Evolutionary conservation across 2,113 vertebrate species (phyloP), one percentile per base, ranked within the genome.

Genomic region (Festucalex cinctus): DNA sequence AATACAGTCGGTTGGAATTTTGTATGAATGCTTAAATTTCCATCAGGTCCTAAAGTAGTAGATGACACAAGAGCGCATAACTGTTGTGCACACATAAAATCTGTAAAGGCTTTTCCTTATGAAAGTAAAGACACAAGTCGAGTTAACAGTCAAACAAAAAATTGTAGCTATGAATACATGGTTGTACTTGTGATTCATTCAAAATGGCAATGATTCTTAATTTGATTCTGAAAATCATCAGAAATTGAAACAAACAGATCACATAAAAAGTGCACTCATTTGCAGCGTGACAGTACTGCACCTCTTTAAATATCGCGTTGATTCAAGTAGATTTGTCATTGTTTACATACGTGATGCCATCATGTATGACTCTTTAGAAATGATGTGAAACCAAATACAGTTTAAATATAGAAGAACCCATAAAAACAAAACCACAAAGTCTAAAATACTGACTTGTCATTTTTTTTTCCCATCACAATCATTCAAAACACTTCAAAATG

Each of bases 61-160:
- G 22, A 24, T 24, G 22, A 22, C n/a, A 54, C 24, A 22, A 24
- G 9, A 49, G 46, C 28, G 28, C 28, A 41, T 41, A 12, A 41
- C 9, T 12, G 12, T 13, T 36, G 2, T 37, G 9, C 10, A 9
- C 9, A n/a, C 19, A 58, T 58, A 39, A 13, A 8, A 58, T 36
- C 16, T 35, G 7, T 20, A 58, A 20, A 58, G 17, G 32, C 58
- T 57, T 64, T 63, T 74, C 54, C 78, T 74, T 70, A 65, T 74
- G 12, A 63, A 68, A 62, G 24, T 6, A 26, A 16, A 43, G 63
- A 46, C 6, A 46, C 53, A 22, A 19, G 5, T 51, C 9, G 2
- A 32, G 28, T 32, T 58, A 12, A 19, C 56, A 35, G 19, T 62
- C n/a, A 9, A 24, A n/a, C 13, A 22, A 24, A 6, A 6, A 24